Percentiles rank a stretch among this genome's conserved stretches.
These are phyloP conservation scores for Pollenia angustigena DNA, from an alignment of 2,888 invertebrate genomes.

Conservation along the genomic window DNA sequence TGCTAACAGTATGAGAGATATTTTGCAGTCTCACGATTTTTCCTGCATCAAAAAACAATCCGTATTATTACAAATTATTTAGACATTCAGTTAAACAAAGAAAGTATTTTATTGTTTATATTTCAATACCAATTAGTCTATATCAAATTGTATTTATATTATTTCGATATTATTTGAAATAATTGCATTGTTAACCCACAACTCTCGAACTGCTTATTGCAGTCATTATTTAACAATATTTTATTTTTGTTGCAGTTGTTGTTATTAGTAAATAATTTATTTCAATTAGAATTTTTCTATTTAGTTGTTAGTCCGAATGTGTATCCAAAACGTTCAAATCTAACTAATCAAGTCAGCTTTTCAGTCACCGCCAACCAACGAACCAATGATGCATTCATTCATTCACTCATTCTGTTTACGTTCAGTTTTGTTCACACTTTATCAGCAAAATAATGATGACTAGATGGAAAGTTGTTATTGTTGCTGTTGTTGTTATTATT, in stretches of 20 bases:
- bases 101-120: no score
- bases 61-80: no score
- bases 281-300: conserved; percentile 54
- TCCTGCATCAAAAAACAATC: no score
- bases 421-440: conserved; percentile 58
- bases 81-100: no score
- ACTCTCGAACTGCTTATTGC: conserved; percentile 14
- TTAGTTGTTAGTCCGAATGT: neutral
- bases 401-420: conserved; percentile 44
- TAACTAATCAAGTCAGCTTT: conserved; percentile 46
- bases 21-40: no score
- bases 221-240: conserved; percentile 17
- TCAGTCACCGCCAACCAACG: conserved; percentile 2
- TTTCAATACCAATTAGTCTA: neutral
- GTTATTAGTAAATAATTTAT: conserved; percentile 68
- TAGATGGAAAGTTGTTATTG: conserved; percentile 23
- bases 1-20: no score
- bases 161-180: conserved; percentile 7
- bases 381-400: conserved; percentile 43
- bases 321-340: conserved; percentile 22
- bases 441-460: conserved; percentile 45
- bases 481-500: conserved; percentile 9
- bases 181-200: conserved; percentile 31
- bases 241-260: conserved; percentile 14
- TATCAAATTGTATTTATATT: neutral